These are phyloP conservation scores for Poeciliopsis presidionis DNA, from an alignment of 2,797 vertebrate genomes.

Conservation along the genomic window DNA sequence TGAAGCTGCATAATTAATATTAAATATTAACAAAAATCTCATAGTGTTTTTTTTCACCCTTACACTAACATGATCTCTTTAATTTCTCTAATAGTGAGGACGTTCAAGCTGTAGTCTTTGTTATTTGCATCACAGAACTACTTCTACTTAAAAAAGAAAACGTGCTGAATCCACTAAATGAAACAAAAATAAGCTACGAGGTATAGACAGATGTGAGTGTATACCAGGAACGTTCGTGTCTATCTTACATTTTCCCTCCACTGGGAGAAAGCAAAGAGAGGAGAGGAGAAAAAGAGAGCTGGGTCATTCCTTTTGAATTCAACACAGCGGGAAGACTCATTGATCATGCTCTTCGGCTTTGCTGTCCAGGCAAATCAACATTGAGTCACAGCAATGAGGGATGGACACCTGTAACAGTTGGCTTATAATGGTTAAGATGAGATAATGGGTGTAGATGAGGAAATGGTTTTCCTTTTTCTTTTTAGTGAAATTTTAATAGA, in stretches of 20 bases:
- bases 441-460: slow-evolving; percentile 56
- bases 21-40: slow-evolving; percentile 62
- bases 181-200: slow-evolving; percentile 65
- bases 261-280: slow-evolving; percentile 80
- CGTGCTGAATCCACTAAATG: slow-evolving; percentile 74
- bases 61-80: slow-evolving; percentile 59
- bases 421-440: slow-evolving; percentile 73
- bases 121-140: slow-evolving; percentile 76
- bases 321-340: slow-evolving; percentile 76
- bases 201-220: slow-evolving; percentile 75
- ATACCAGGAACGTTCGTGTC: slow-evolving; percentile 76
- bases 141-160: slow-evolving; percentile 68
- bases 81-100: slow-evolving; percentile 71
- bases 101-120: slow-evolving; percentile 71
- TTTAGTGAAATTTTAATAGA: slow-evolving; percentile 54
- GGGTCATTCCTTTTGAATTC: slow-evolving; percentile 78
- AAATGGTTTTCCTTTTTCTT: slow-evolving; percentile 42
- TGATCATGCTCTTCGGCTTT: slow-evolving; percentile 71
- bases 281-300: slow-evolving; percentile 76
- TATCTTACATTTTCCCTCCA: slow-evolving; percentile 83
- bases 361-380: slow-evolving; percentile 66
- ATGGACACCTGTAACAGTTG: slow-evolving; percentile 75
- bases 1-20: slow-evolving; percentile 48
- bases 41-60: slow-evolving; percentile 66
- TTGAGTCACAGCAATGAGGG: slow-evolving; percentile 65